phyloP scores from a whole-genome alignment of 2,888 invertebrate genomes.

The Zygothrica quintamaculata region DNA sequence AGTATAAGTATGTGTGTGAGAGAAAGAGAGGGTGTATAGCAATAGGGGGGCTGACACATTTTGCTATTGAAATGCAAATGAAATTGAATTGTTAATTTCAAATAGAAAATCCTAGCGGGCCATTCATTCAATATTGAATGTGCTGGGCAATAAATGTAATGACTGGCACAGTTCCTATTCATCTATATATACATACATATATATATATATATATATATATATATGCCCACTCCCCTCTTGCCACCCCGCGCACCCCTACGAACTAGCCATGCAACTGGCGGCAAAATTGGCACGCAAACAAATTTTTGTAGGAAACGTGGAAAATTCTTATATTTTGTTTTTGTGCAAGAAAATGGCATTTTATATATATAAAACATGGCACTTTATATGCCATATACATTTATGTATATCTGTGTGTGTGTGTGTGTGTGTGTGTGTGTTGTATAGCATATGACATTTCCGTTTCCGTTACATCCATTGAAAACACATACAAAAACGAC shows the following conservation, averaged over 20 bases:
- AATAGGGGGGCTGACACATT: conserved; percentile 54
- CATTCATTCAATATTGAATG: conserved; percentile 80
- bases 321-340: conserved; percentile 66
- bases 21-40: not conserved
- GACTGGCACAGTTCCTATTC: conserved; percentile 75
- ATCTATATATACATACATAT: conserved; percentile 7
- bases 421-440: conserved; percentile 31
- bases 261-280: conserved; percentile 33
- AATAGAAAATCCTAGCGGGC: conserved; percentile 78
- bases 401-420: conserved; percentile 6
- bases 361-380: conserved; percentile 20
- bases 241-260: no score
- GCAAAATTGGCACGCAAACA: conserved; percentile 77
- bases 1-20: no score
- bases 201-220: no score
- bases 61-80: conserved; percentile 78
- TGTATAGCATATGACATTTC: conserved; percentile 69
- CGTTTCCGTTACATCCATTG: conserved; percentile 68
- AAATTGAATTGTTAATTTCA: conserved; percentile 80
- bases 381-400: conserved; percentile 27
- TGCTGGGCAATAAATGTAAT: conserved; percentile 79
- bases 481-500: conserved; percentile 15
- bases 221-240: no score
- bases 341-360: conserved; percentile 65
- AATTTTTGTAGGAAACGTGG: conserved; percentile 79